Base-by-base conservation (phyloP, 2,888 invertebrate genomes). In the Dasysyrphus tricinctus region DNA sequence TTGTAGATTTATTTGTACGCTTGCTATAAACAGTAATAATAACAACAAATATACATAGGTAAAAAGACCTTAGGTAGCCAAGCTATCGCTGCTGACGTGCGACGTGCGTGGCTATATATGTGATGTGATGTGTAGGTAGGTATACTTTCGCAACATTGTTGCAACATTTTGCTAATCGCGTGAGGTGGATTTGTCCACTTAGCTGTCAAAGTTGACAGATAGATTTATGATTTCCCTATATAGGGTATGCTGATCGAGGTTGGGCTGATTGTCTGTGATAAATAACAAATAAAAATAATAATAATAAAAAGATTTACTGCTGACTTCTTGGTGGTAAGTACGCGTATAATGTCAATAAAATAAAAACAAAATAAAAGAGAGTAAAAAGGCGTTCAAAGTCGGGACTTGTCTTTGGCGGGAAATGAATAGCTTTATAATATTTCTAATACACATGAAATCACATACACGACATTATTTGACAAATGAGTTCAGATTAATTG, bases 221-320 rank as follows among this genome's bases (percentile, higher is more conserved):
- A 67, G 65, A 82, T 82, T 82, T 82, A 82, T 82, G 77, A 73
- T 82, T 82, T 82, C 82, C 82, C 72, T 82, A 81, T 77, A 81
- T 76, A 81, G 77, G 76, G 76, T 69, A 80, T 42, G 56, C 47
- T 59, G 49, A 65, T 76, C 49, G 42, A 72, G 44, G 70, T 76
- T 81, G 80, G 56, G 39, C 19, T 47, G 32, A 16, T 65, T 72
- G 51, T 44, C 19, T 34, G 32, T n/a, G 39, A 19, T 74, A 34
- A 2, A 49, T 14, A 11, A 59, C 49, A 29, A n/a, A 4, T 34
- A 3, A 12, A 37, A 59, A 16, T 19, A 59, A 34, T 16, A 56
- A 32, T 4, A 54, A 56, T 34, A 39, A 59, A n/a, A 44, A 77
- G 67, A 69, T 57, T 77, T 49, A 67, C 29, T 32, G 29, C 39